These are phyloP conservation scores for Athripsodes cinereus DNA, from an alignment of 2,888 invertebrate genomes.

Conservation along the genomic window DNA sequence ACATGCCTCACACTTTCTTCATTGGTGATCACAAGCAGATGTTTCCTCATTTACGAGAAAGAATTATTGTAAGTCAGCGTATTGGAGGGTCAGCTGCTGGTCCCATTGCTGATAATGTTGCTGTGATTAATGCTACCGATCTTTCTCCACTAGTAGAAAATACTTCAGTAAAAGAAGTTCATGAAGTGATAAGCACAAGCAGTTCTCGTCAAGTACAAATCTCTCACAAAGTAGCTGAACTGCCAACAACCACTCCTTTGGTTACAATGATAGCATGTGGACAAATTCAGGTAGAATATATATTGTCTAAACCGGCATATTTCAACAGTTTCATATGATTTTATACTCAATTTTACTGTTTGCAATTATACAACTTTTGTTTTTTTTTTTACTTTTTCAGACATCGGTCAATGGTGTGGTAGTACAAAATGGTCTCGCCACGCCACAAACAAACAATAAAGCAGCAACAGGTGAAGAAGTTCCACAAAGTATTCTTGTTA, in stretches of 20 bases:
- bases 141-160: slow-evolving; percentile 88
- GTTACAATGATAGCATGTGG: slow-evolving; percentile 93
- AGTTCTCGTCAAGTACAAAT: slow-evolving; percentile 75
- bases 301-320: too few relatives aligned
- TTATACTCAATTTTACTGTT: neutral
- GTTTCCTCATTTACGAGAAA: slow-evolving; percentile 93
- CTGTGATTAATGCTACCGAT: slow-evolving; percentile 88
- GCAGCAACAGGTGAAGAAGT: slow-evolving; percentile 95
- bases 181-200: slow-evolving; percentile 58
- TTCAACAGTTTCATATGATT: neutral
- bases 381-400: slow-evolving; percentile 35
- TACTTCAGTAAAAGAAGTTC: slow-evolving; percentile 82
- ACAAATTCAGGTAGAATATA: slow-evolving; percentile 46
- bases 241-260: slow-evolving; percentile 89
- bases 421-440: slow-evolving; percentile 93
- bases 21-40: slow-evolving; percentile 97
- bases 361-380: neutral
- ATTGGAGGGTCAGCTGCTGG: slow-evolving; percentile 40
- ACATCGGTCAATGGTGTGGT: slow-evolving; percentile 82
- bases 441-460: slow-evolving; percentile 87
- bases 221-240: slow-evolving; percentile 88
- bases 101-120: slow-evolving; percentile 72
- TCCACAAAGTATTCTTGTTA: slow-evolving; percentile 86
- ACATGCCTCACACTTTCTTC: slow-evolving; percentile 97
- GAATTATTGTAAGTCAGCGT: slow-evolving; percentile 71